Evolutionary conservation across 2,113 vertebrate species (phyloP).

Genomic region (Syngnathus floridae): DNA sequence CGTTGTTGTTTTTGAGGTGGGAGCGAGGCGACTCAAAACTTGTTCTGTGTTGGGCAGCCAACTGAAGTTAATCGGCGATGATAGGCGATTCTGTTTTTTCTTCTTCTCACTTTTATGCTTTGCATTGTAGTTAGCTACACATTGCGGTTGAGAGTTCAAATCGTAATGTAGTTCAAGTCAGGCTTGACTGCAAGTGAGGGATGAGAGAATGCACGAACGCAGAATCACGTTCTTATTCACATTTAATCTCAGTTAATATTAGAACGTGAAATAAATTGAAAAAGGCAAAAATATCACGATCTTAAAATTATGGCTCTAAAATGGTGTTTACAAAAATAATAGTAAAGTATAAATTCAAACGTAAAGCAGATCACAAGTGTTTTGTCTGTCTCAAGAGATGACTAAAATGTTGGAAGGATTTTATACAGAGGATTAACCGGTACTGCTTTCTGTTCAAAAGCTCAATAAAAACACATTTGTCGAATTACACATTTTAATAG

Average conservation of each 20-base stretch:
- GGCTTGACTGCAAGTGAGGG: background rate
- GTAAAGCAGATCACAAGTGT: background rate
- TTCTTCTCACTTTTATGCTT: background rate
- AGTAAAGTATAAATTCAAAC: too few relatives aligned
- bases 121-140: background rate
- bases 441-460: slow-evolving; percentile 33
- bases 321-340: too few relatives aligned
- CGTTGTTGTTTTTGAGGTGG: slow-evolving; percentile 13
- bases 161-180: background rate
- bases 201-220: background rate
- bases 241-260: background rate
- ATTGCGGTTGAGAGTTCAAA: background rate
- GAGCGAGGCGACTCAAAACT: slow-evolving; percentile 17
- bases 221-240: background rate
- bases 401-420: slow-evolving; percentile 29
- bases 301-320: too few relatives aligned
- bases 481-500: background rate
- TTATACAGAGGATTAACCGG: slow-evolving; percentile 44
- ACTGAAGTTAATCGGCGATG: slow-evolving; percentile 17
- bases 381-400: slow-evolving; percentile 37
- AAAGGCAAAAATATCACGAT: too few relatives aligned
- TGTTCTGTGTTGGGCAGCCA: slow-evolving; percentile 8
- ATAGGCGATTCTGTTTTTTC: background rate
- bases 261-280: too few relatives aligned
- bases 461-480: slow-evolving; percentile 14